Evolutionary conservation across 2,888 invertebrate genomes (phyloP), one percentile per base, ranked within the genome.

Genomic region (Phorcus lineatus): DNA sequence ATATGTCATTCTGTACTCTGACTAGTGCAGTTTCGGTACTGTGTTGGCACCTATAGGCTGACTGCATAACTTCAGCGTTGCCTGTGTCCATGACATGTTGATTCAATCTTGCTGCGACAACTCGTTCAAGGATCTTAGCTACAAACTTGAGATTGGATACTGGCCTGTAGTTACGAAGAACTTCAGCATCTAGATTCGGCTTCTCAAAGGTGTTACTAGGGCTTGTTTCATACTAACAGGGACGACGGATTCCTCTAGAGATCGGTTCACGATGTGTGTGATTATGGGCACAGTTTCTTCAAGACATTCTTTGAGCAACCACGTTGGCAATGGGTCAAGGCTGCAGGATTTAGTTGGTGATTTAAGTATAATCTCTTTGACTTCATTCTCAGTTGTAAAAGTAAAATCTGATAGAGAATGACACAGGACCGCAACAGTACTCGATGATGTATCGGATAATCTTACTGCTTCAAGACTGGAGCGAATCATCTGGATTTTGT

Each of bases 11-110:
- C 67, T 67, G 67, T 31, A 67, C 67, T 67, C 36, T 67, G 6
- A 67, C 67, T 4, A 67, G 28, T n/a, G 67, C 67, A 28, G 67
- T 67, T n/a, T 67, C 67, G 6, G 19, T 67, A 31, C 67, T 67
- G 67, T 22, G 67, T n/a, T 28, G 36, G 24, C 28, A 67, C 17
- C 67, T n/a, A 67, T 67, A 24, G 4, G 67, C 67, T n/a, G 22
- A 67, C 19, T 67, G 67, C 19, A 67, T 17, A 24, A 31, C 2
- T 67, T 67, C 22, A 17, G n/a, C 17, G 11, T 54, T 17, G 55
- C 55, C 55, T 54, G 19, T 54, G n/a, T 2, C 19, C n/a, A 2
- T 54, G n/a, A n/a, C n/a, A n/a, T n/a, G n/a, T n/a, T n/a, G 55
- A 19, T 54, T 54, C 19, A 17, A 19, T 19, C 67, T n/a, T 67